Conservation (phyloP, 2,888 invertebrate species). For the Rhamphomyia laevipes region DNA sequence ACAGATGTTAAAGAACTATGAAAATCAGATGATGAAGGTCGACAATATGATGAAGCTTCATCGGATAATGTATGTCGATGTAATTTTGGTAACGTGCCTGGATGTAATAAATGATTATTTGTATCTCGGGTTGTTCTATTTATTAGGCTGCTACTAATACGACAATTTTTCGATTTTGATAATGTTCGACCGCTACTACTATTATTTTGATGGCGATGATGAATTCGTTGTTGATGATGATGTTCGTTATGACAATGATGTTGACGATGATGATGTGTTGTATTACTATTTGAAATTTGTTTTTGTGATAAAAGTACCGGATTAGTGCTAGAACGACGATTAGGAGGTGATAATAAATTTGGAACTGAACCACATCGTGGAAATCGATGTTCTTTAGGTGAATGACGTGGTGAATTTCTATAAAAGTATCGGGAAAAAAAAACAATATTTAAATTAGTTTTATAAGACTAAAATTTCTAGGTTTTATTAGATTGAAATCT, state of each 20-base stretch:
- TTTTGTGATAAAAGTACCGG: constrained; percentile 24
- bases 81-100: constrained; percentile 46
- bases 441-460: no score
- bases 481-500: no score
- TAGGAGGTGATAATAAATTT: constrained; percentile 33
- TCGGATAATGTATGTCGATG: constrained; percentile 69
- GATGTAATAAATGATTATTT: constrained; percentile 41
- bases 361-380: constrained; percentile 49
- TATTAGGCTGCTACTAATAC: constrained; percentile 32
- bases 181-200: constrained; percentile 25
- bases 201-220: constrained; percentile 21
- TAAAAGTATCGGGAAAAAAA: not conserved
- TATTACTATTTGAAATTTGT: constrained; percentile 15
- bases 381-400: constrained; percentile 31
- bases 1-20: constrained; percentile 4
- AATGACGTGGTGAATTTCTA: constrained; percentile 32
- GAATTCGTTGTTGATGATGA: constrained; percentile 32
- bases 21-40: not conserved
- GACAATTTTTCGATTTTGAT: constrained; percentile 23
- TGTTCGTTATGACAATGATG: constrained; percentile 17
- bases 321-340: constrained; percentile 11
- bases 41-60: constrained; percentile 50
- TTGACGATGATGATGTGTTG: constrained; percentile 29
- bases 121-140: constrained; percentile 35
- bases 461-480: no score